Evolutionary conservation across 2,888 invertebrate genomes (phyloP).

Genomic region (Pristionchus mayeri): DNA sequence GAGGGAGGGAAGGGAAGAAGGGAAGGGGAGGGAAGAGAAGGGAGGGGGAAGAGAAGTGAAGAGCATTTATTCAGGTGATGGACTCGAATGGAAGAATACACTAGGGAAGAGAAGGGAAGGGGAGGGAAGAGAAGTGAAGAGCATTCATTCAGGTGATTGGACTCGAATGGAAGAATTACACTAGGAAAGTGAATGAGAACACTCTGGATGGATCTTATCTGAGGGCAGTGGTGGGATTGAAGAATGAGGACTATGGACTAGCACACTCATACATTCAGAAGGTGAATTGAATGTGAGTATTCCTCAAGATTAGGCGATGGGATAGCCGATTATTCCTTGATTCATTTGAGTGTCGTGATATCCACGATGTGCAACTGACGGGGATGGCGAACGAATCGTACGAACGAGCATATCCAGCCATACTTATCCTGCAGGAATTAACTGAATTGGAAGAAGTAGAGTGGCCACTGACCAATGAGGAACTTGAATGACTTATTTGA

Average conservation of each 20-base stretch:
- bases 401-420: conserved; percentile 85
- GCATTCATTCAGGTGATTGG: conserved; percentile 82
- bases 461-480: no score
- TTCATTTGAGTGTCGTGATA: conserved; percentile 84
- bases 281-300: conserved; percentile 58
- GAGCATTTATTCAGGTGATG: no score
- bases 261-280: conserved; percentile 86
- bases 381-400: conserved; percentile 96
- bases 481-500: neutral
- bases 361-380: conserved; percentile 95
- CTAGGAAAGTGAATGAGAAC: conserved; percentile 84
- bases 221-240: conserved; percentile 91
- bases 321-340: neutral
- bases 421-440: conserved; percentile 96
- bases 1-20: no score
- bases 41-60: no score
- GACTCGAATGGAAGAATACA: no score
- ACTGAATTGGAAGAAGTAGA: conserved; percentile 91
- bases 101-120: no score
- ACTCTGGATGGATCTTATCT: conserved; percentile 96
- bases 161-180: conserved; percentile 84
- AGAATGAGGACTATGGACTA: conserved; percentile 79
- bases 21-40: no score
- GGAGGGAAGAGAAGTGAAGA: neutral
- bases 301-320: no score